phyloP scores from a whole-genome alignment of 2,113 vertebrate genomes.

The Eubucco bourcierii region DNA sequence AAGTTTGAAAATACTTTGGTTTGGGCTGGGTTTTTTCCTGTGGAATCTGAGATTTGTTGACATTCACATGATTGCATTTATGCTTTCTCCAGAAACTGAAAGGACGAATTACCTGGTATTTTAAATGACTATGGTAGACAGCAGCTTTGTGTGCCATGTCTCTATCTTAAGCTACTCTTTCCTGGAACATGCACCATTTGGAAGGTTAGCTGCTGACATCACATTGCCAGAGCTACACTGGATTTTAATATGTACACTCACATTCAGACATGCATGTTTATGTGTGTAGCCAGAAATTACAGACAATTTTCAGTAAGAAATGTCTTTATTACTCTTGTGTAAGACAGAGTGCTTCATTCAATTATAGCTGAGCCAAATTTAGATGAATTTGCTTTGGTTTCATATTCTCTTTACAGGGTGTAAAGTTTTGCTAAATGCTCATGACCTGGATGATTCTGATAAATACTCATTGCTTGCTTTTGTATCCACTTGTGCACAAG shows the following conservation, averaged over 20 bases:
- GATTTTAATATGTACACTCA: neutral
- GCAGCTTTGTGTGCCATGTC: neutral
- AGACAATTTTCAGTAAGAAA: neutral
- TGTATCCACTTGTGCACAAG: neutral
- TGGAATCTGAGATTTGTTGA: neutral
- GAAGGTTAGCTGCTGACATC: neutral
- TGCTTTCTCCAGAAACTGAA: neutral
- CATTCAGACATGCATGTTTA: neutral
- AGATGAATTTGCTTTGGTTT: rapidly evolving
- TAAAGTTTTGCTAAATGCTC: neutral
- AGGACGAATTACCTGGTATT: neutral
- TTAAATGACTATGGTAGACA: neutral
- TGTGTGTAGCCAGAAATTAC: neutral
- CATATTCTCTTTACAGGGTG: neutral
- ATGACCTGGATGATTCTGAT: neutral
- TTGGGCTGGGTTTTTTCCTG: neutral
- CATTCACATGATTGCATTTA: neutral
- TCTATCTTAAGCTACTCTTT: neutral
- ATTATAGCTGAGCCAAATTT: neutral
- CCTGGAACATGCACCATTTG: neutral
- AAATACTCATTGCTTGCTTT: neutral
- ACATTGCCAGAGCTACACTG: neutral
- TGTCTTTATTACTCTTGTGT: neutral
- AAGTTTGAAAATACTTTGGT: neutral
- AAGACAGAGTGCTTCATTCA: neutral